A percentile compares a stretch with the other conserved stretches of the same genome.
phyloP scores from a whole-genome alignment of 1,140 invertebrate species.

The Cydia splendana region DNA sequence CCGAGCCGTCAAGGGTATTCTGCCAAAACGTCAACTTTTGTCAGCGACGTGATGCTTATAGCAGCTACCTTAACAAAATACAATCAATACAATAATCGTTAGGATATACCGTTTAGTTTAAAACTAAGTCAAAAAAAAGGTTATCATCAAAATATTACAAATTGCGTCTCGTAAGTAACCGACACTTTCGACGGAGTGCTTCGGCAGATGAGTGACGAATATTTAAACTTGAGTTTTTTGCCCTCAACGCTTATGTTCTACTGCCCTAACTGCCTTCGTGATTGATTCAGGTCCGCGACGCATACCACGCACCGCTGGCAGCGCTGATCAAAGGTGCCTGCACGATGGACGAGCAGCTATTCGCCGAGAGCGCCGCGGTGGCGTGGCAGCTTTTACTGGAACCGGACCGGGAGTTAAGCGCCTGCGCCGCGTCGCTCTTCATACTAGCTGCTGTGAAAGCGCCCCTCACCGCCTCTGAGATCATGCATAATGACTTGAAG shows the following conservation, averaged over 20 bases:
- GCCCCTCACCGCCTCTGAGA: conserved; percentile 90
- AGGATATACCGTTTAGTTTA: too few species aligned
- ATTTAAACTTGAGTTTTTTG: background rate
- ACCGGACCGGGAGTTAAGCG: conserved; percentile 87
- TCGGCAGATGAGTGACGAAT: background rate
- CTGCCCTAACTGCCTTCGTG: conserved; percentile 2
- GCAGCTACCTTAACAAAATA: too few species aligned
- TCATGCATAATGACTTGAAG: conserved; percentile 93
- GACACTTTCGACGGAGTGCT: too few species aligned
- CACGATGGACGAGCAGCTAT: conserved; percentile 92
- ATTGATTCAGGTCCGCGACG: conserved; percentile 85
- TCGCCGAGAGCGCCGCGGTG: conserved; percentile 92
- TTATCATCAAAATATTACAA: too few species aligned
- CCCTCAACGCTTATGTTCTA: background rate
- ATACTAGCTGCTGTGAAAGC: conserved; percentile 95
- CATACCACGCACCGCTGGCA: conserved; percentile 95
- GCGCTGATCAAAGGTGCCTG: conserved; percentile 95
- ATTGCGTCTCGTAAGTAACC: too few species aligned
- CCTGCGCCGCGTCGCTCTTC: conserved; percentile 93
- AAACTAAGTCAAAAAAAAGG: too few species aligned
- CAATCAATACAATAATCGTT: too few species aligned
- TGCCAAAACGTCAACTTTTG: too few species aligned
- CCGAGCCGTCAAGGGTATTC: too few species aligned
- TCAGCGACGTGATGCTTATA: too few species aligned
- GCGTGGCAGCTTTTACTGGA: conserved; percentile 97